phyloP scores from a whole-genome alignment of 2,888 invertebrate species.

The Auanema sp. region DNA sequence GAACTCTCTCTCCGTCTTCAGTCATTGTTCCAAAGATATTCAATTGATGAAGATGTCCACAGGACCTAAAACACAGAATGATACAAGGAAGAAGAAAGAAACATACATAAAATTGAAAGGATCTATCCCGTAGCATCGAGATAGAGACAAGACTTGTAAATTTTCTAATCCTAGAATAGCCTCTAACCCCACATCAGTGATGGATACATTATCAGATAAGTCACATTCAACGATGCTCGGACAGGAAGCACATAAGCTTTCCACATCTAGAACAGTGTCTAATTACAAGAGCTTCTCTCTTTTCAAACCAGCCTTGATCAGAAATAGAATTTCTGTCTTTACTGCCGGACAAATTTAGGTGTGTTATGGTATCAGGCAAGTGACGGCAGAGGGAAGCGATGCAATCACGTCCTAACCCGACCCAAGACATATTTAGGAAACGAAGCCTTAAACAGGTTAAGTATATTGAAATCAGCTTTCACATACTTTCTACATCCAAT shows the following conservation, averaged over 20 bases:
- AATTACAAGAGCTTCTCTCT: too few species aligned
- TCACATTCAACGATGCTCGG: conserved; percentile 18
- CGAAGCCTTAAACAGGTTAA: conserved; percentile 8
- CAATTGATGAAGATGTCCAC: conserved; percentile 5
- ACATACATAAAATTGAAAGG: conserved; percentile 17
- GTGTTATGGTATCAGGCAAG: conserved; percentile 4
- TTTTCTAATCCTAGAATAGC: conserved; percentile 2
- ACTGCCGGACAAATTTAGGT: conserved; percentile 18
- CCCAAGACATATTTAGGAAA: conserved; percentile 19
- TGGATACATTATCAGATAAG: conserved; percentile 20
- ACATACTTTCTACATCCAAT: conserved; percentile 10
- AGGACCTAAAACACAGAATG: conserved; percentile 7
- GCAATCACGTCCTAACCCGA: not conserved
- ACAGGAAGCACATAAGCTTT: conserved; percentile 5
- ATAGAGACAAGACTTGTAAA: conserved; percentile 14
- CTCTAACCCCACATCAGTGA: not conserved
- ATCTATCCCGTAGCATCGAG: conserved; percentile 19
- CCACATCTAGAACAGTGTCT: conserved; percentile 10
- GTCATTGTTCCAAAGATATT: conserved; percentile 19
- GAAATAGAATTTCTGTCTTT: conserved; percentile 11
- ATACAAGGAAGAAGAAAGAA: not conserved
- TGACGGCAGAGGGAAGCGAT: conserved; percentile 2
- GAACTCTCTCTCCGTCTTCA: conserved; percentile 7
- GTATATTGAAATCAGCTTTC: not conserved
- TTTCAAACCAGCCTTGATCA: conserved; percentile 1